Evolutionary conservation across 2,797 vertebrate genomes (phyloP), one percentile per base, ranked within the genome.

Genomic region (Periophthalmus magnuspinnatus): DNA sequence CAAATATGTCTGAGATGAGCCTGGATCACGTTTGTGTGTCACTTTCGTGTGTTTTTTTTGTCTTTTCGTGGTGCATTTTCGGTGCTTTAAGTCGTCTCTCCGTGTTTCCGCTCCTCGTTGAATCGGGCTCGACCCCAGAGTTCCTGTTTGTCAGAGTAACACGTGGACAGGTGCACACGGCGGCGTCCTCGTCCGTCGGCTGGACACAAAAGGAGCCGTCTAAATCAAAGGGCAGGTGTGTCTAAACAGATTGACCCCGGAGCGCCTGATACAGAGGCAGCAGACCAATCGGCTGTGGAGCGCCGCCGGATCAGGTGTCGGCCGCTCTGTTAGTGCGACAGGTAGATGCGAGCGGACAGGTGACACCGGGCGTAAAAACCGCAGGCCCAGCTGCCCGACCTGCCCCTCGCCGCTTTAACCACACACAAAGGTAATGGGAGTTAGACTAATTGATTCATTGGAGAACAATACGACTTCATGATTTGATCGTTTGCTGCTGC

Each of bases 201-300:
- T 71, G 71, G 81, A 77, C 74, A 79, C 83, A 87, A 86, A 78
- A 75, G 67, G 72, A 76, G 86, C 73, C 58, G 77, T 83, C 76
- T 76, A 82, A 86, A 88, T 91, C 82, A 87, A 90, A 90, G 83
- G 80, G 74, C 82, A 86, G 82, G 80, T 83, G 86, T 86, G 81
- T 91, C 86, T 62, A 88, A 87, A 87, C 87, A 88, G 82, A 88
- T 89, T 84, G 78, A 81, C 82, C 67, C n/a, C 8, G 72, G 77
- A 68, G 82, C 84, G 90, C 76, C 82, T 85, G 90, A 88, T 83
- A 89, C 57, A 24, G 9, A 55, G 79, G 76, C 71, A 13, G 70
- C n/a, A 34, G 81, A 71, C 75, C 79, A 82, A 86, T 89, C 80
- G 85, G 47, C 79, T 85, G 79, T 83, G 78, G 74, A 75, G 79